phyloP scores from a whole-genome alignment of 2,113 vertebrate species.

The Apteryx mantelli region DNA sequence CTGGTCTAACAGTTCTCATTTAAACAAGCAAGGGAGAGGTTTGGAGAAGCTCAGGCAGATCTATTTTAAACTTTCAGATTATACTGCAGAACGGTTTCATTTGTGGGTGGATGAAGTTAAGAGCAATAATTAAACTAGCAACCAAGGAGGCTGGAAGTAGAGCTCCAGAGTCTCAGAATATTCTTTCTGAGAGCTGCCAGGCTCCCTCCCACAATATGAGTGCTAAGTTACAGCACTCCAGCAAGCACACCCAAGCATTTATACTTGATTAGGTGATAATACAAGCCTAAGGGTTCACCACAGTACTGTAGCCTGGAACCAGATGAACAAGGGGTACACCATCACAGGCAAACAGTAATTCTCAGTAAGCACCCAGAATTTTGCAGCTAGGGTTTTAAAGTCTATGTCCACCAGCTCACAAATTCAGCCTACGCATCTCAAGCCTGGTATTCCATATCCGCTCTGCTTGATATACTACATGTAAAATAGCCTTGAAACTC shows the following conservation, averaged over 20 bases:
- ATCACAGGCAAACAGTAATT: background rate
- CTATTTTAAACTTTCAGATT: constrained; percentile 52
- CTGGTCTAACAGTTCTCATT: background rate
- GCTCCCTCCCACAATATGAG: background rate
- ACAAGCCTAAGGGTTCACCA: background rate
- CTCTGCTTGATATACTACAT: background rate
- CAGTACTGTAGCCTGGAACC: background rate
- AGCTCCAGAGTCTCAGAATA: background rate
- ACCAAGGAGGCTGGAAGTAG: constrained; percentile 19
- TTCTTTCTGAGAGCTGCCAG: constrained; percentile 11
- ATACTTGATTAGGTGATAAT: constrained; percentile 6
- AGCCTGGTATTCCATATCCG: background rate
- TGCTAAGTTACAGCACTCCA: constrained; percentile 13
- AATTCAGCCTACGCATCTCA: background rate
- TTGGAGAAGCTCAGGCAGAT: constrained; percentile 1
- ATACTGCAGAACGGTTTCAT: constrained; percentile 29
- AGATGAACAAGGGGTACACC: background rate
- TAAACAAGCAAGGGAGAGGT: background rate
- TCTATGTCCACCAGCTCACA: background rate
- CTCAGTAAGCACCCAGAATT: background rate
- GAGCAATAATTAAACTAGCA: constrained; percentile 54
- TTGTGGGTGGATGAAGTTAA: constrained; percentile 51
- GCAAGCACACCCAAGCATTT: background rate
- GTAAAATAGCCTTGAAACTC: background rate
- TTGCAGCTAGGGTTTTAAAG: background rate